Evolutionary conservation across 2,888 invertebrate species (phyloP).

Genomic region (Cheilosia vernalis): DNA sequence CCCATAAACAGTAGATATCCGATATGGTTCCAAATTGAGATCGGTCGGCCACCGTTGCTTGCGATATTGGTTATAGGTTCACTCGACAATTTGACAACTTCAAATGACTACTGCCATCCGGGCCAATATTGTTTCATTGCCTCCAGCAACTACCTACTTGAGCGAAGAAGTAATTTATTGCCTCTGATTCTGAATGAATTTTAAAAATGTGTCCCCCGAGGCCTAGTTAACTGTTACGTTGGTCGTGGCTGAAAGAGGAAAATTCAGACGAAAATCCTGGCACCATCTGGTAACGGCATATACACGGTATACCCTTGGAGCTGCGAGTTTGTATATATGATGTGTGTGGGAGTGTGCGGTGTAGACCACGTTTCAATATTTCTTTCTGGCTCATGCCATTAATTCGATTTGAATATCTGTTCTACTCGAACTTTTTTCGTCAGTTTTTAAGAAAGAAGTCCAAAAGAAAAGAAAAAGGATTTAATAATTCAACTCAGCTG

Average conservation of each 20-base stretch:
- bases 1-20: too few species aligned
- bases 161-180: constrained; percentile 41
- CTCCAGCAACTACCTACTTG: neutral
- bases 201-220: constrained; percentile 52
- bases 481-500: constrained; percentile 74
- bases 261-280: constrained; percentile 10
- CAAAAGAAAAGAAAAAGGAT: neutral
- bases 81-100: constrained; percentile 17
- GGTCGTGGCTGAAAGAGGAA: neutral
- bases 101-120: neutral
- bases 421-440: constrained; percentile 36
- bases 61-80: constrained; percentile 4
- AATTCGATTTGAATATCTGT: constrained; percentile 72
- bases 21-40: neutral
- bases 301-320: too few species aligned
- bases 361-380: constrained; percentile 68
- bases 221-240: constrained; percentile 36
- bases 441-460: neutral
- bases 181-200: constrained; percentile 52
- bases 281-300: constrained; percentile 51
- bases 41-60: neutral
- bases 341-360: constrained; percentile 16
- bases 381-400: constrained; percentile 49
- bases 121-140: neutral
- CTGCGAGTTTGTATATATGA: too few species aligned